phyloP scores from a whole-genome alignment of 2,113 vertebrate genomes.

The Myocastor coypus region DNA sequence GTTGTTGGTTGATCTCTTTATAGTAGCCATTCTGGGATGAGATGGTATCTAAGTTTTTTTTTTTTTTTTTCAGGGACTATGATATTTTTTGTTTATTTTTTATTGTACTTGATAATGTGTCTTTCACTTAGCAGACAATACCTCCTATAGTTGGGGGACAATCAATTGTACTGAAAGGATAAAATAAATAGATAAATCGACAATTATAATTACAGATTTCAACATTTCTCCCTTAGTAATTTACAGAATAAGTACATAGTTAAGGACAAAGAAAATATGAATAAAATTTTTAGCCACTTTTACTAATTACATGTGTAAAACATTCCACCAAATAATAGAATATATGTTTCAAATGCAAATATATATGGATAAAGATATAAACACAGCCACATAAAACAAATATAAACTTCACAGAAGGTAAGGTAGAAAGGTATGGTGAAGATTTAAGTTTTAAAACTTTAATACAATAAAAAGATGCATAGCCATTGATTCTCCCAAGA shows the following conservation, averaged over 20 bases:
- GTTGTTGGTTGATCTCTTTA: too few species aligned
- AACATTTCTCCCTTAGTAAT: background rate
- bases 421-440: background rate
- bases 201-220: background rate
- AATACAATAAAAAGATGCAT: background rate
- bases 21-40: too few species aligned
- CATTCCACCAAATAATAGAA: background rate
- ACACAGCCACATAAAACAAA: background rate
- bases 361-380: background rate
- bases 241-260: background rate
- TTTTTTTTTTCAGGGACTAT: background rate
- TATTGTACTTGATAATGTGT: background rate
- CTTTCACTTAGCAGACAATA: background rate
- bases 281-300: background rate
- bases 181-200: background rate
- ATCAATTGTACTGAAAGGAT: background rate
- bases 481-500: background rate
- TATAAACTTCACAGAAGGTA: background rate
- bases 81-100: constrained; percentile 43
- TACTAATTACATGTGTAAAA: background rate
- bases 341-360: background rate
- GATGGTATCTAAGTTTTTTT: too few species aligned
- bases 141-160: background rate
- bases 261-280: background rate
- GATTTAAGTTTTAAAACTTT: background rate